Evolutionary conservation across 2,113 vertebrate genomes (phyloP).

Genomic region (Rana temporaria): DNA sequence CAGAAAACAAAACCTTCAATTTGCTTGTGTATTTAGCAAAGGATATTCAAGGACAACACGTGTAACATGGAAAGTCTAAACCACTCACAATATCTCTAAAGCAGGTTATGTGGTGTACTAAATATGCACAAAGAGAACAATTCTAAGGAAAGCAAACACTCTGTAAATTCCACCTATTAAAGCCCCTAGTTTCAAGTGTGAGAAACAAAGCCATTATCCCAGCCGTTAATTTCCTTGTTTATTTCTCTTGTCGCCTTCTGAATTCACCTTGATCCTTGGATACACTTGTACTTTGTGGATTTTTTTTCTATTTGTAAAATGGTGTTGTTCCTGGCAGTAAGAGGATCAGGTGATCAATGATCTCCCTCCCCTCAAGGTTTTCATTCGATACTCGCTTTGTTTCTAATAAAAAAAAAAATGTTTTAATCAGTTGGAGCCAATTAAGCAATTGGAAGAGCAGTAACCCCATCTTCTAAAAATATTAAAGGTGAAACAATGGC

Average conservation of each 20-base stretch:
- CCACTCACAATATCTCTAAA: too few relatives aligned
- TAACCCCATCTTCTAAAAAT: constrained; percentile 6
- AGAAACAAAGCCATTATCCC: constrained; percentile 33
- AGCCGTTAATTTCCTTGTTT: neutral
- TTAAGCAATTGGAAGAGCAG: neutral
- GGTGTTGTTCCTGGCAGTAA: constrained; percentile 17
- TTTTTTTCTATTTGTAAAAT: constrained; percentile 8
- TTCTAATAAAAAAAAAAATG: too few relatives aligned
- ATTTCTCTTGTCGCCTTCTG: neutral
- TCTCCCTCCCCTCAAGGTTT: constrained; percentile 13
- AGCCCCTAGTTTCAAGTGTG: neutral
- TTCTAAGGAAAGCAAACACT: neutral
- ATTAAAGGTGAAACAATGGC: constrained; percentile 6
- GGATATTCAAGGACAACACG: constrained; percentile 12
- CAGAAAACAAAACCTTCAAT: too few relatives aligned
- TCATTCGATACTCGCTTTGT: neutral
- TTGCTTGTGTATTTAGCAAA: neutral
- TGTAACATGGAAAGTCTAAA: neutral
- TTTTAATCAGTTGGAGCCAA: neutral
- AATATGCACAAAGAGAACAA: constrained; percentile 3
- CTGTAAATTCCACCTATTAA: constrained; percentile 43
- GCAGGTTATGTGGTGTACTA: constrained; percentile 19
- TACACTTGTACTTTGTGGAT: neutral
- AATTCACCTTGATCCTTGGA: constrained; percentile 52
- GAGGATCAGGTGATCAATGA: constrained; percentile 1